These are phyloP conservation scores for Vombatus ursinus DNA, from an alignment of 2,113 vertebrate species.

Conservation along the genomic window DNA sequence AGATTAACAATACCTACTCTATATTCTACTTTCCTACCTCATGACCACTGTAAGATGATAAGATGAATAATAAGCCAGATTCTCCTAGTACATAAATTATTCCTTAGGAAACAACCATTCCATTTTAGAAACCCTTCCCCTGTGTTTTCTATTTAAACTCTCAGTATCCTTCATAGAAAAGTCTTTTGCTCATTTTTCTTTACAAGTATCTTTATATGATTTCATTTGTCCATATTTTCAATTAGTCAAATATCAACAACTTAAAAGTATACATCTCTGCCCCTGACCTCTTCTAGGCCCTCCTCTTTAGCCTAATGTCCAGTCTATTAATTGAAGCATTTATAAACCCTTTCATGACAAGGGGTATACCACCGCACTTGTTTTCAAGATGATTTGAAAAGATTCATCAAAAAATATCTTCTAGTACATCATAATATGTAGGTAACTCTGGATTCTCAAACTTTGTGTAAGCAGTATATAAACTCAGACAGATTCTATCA, in stretches of 20 bases:
- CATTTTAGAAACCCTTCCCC: not conserved
- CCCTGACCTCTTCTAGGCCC: not conserved
- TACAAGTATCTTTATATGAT: not conserved
- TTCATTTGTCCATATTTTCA: not conserved
- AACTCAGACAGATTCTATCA: not conserved
- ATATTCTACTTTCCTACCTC: not conserved
- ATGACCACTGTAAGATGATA: constrained; percentile 4
- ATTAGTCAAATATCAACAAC: not conserved
- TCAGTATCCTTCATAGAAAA: not conserved
- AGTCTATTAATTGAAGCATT: not conserved
- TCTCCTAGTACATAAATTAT: not conserved
- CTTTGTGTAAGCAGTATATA: not conserved
- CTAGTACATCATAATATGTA: not conserved
- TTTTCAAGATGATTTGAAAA: not conserved
- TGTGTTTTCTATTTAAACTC: not conserved
- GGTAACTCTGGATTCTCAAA: not conserved
- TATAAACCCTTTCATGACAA: not conserved
- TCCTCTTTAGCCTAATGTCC: not conserved
- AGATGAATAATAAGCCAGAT: not conserved
- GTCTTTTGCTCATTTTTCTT: not conserved
- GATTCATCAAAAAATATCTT: not conserved
- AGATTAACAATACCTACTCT: not conserved
- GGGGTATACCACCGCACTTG: not conserved
- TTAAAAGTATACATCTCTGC: not conserved
- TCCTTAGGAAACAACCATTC: not conserved